Evolutionary conservation across 2,113 vertebrate genomes (phyloP).

Genomic region (Lagopus leucura): DNA sequence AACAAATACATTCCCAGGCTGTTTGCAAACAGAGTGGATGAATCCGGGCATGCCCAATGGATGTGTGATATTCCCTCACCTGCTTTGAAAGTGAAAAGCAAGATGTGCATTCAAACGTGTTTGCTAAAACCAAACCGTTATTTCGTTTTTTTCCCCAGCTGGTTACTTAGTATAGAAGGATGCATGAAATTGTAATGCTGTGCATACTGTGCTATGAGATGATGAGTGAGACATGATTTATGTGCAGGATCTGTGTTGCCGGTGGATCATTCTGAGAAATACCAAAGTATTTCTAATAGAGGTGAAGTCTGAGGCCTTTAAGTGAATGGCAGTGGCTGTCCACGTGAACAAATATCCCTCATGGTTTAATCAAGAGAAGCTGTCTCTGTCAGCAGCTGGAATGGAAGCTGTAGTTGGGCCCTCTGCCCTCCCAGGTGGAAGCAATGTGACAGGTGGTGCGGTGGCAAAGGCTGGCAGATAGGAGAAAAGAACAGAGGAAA

Average conservation of each 20-base stretch:
- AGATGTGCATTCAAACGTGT: background rate
- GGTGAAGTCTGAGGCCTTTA: background rate
- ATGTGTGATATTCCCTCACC: fast-evolving
- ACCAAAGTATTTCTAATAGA: background rate
- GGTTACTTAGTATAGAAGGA: background rate
- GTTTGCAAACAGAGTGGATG: background rate
- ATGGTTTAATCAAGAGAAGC: background rate
- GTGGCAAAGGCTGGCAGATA: background rate
- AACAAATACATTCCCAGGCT: background rate
- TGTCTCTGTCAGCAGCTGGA: background rate
- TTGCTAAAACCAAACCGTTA: background rate
- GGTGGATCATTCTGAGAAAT: background rate
- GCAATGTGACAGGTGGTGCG: background rate
- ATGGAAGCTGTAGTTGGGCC: background rate
- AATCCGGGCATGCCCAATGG: fast-evolving
- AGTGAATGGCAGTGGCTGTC: background rate
- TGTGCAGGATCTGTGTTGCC: background rate
- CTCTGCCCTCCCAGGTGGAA: background rate
- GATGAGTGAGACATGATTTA: fast-evolving
- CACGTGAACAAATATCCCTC: background rate
- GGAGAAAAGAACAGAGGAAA: background rate
- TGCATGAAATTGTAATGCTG: background rate
- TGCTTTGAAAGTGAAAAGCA: background rate
- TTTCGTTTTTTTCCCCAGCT: background rate
- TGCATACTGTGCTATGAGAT: fast-evolving